These are phyloP conservation scores for Brachionus rotundiformis DNA, from an alignment of 1,140 invertebrate species.

Conservation along the genomic window DNA sequence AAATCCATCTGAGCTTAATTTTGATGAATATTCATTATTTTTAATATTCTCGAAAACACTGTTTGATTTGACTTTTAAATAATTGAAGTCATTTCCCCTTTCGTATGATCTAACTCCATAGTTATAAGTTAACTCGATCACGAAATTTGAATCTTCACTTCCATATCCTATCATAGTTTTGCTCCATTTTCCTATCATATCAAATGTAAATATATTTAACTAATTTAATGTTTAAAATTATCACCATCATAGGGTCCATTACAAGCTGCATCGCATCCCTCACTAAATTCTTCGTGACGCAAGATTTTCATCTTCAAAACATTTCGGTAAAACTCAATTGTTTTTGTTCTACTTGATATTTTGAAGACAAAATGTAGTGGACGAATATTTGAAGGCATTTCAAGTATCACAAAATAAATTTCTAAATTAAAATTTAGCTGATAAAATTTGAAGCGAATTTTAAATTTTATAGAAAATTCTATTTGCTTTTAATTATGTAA, in stretches of 20 bases:
- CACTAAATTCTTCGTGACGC: conserved; percentile 92
- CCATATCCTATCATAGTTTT: conserved; percentile 99
- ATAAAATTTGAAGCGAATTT: background rate
- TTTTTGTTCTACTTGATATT: conserved; percentile 79
- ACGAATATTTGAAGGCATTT: conserved; percentile 60
- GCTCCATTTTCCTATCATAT: conserved; percentile 79
- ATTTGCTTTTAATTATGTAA: background rate
- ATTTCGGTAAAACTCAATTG: conserved; percentile 82
- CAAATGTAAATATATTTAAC: conserved; percentile 68
- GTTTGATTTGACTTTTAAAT: conserved; percentile 78
- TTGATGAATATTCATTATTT: conserved; percentile 69
- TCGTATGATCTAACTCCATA: conserved; percentile 86
- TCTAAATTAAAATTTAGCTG: background rate
- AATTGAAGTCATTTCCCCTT: conserved; percentile 81
- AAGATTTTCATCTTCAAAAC: conserved; percentile 89
- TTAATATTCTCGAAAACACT: conserved; percentile 74
- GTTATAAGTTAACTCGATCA: conserved; percentile 94
- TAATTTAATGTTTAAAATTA: conserved; percentile 69
- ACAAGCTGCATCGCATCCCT: conserved; percentile 90
- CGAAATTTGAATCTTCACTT: conserved; percentile 89
- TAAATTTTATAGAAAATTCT: background rate
- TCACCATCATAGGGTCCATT: conserved; percentile 77
- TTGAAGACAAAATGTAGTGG: conserved; percentile 93
- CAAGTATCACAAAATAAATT: too few relatives aligned
- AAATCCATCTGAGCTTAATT: conserved; percentile 68